Conservation (phyloP, 2,888 invertebrate species). For the Malthinus seriepunctatus region DNA sequence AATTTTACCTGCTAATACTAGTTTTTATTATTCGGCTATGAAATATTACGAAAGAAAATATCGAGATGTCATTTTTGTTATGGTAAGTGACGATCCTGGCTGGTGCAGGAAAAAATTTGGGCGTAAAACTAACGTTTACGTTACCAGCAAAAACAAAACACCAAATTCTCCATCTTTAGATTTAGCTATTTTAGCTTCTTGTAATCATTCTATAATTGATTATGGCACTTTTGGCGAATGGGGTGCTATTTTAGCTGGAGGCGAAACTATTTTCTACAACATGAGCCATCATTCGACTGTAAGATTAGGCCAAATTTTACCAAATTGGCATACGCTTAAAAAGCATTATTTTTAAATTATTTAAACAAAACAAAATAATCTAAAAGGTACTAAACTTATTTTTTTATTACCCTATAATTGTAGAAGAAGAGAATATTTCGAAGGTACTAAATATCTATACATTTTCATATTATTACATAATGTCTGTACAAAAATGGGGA, state of each 20-base stretch:
- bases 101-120: conserved; percentile 55
- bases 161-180: conserved; percentile 53
- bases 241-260: conserved; percentile 58
- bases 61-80: conserved; percentile 51
- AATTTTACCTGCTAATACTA: conserved; percentile 49
- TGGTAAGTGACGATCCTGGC: conserved; percentile 56
- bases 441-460: background rate
- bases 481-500: too few relatives aligned
- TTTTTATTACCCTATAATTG: conserved; percentile 4
- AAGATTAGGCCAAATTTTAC: conserved; percentile 52
- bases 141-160: conserved; percentile 47
- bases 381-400: conserved; percentile 7
- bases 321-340: conserved; percentile 49
- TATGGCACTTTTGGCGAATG: conserved; percentile 59
- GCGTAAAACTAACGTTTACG: conserved; percentile 49
- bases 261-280: conserved; percentile 56
- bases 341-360: background rate
- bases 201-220: conserved; percentile 60
- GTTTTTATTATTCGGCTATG: conserved; percentile 55
- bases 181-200: conserved; percentile 56
- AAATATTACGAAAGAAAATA: conserved; percentile 53
- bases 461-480: too few relatives aligned
- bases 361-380: background rate
- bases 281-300: conserved; percentile 51
- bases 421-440: background rate